phyloP scores from a whole-genome alignment of 2,888 invertebrate species.

The Rhagophthalmus giganteus region DNA sequence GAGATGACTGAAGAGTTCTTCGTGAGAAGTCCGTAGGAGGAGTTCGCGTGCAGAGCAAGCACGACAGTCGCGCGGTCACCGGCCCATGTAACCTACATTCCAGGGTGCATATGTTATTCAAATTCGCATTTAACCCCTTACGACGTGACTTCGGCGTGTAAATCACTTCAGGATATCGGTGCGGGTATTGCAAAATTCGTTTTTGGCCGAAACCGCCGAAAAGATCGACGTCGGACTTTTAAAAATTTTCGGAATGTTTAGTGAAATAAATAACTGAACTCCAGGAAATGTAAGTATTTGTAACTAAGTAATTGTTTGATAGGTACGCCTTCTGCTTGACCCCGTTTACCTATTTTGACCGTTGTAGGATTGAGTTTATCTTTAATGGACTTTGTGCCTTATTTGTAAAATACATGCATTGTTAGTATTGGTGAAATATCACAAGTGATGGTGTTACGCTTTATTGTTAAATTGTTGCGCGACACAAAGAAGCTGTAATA shows the following conservation, averaged over 20 bases:
- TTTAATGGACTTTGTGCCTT: slow-evolving; percentile 10
- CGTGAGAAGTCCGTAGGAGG: slow-evolving; percentile 35
- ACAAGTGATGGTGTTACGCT: neutral
- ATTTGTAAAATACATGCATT: neutral
- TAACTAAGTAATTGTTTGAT: slow-evolving; percentile 16
- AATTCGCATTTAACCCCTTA: slow-evolving; percentile 32
- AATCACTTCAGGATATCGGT: neutral
- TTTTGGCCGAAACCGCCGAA: no score
- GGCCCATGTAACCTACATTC: slow-evolving; percentile 42
- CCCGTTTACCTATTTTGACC: slow-evolving; percentile 42
- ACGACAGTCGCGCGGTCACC: slow-evolving; percentile 42
- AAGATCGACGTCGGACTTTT: no score
- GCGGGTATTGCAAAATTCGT: no score
- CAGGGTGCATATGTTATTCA: slow-evolving; percentile 38
- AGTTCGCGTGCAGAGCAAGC: slow-evolving; percentile 41
- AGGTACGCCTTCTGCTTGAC: slow-evolving; percentile 40
- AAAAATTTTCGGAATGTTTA: no score
- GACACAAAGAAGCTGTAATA: no score
- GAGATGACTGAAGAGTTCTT: slow-evolving; percentile 25
- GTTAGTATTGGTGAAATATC: neutral
- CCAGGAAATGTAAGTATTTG: slow-evolving; percentile 25
- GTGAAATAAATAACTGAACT: slow-evolving; percentile 2
- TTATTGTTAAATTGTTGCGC: neutral
- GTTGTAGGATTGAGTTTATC: no score
- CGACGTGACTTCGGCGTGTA: neutral